phyloP scores from a whole-genome alignment of 1,140 invertebrate genomes.

The Spodoptera frugiperda region DNA sequence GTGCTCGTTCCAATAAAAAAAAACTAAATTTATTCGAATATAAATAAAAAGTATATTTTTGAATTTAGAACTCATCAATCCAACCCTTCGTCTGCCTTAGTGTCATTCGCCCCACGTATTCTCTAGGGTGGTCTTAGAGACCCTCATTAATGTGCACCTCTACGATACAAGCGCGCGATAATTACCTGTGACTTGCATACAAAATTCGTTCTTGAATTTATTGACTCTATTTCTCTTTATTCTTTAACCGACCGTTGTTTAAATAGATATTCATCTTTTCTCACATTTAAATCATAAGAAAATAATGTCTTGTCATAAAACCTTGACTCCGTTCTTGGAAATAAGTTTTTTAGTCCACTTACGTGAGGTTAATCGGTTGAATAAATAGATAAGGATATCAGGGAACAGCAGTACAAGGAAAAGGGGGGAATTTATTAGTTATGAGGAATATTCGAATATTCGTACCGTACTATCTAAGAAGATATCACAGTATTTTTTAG shows the following conservation, averaged over 20 bases:
- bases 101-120: slow-evolving; percentile 60
- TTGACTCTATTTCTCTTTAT: slow-evolving; percentile 34
- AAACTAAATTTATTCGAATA: too few species aligned
- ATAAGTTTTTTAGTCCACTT: background rate
- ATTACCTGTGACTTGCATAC: slow-evolving; percentile 71
- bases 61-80: slow-evolving; percentile 7
- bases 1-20: too few species aligned
- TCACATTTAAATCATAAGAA: slow-evolving; percentile 36
- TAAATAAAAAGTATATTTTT: too few species aligned
- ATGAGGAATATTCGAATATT: too few species aligned
- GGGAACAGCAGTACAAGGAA: too few species aligned
- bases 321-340: background rate
- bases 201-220: slow-evolving; percentile 51
- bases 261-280: slow-evolving; percentile 8
- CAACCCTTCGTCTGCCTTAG: slow-evolving; percentile 47
- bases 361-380: background rate
- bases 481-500: too few species aligned
- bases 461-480: too few species aligned
- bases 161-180: slow-evolving; percentile 55
- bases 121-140: slow-evolving; percentile 62
- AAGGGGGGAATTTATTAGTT: too few species aligned
- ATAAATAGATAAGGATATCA: background rate
- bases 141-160: slow-evolving; percentile 58
- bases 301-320: background rate
- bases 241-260: slow-evolving; percentile 5